Conservation (phyloP, 2,888 invertebrate species). For the Hylaea fasciaria region DNA sequence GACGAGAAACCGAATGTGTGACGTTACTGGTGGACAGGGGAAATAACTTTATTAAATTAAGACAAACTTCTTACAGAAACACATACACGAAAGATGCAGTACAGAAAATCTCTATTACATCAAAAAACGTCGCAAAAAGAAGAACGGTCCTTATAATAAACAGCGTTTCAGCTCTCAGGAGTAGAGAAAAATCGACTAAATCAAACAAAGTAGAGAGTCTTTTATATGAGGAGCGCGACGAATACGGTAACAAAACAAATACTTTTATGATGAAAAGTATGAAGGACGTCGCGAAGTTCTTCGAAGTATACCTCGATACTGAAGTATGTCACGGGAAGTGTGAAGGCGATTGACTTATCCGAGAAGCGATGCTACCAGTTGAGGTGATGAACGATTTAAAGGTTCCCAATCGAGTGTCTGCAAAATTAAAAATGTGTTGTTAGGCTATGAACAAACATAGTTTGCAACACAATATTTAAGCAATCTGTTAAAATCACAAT, state of each 20-base stretch:
- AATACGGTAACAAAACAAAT: constrained; percentile 46
- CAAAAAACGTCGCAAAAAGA: background rate
- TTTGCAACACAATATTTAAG: too few species aligned
- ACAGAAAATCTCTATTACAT: background rate
- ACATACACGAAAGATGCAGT: background rate
- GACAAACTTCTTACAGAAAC: background rate
- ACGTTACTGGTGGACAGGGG: too few species aligned
- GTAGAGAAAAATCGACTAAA: background rate
- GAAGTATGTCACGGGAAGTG: constrained; percentile 55
- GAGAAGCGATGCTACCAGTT: constrained; percentile 27
- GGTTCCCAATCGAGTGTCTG: constrained; percentile 12
- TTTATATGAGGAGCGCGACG: constrained; percentile 58
- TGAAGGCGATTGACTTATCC: constrained; percentile 18
- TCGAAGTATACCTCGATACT: constrained; percentile 54
- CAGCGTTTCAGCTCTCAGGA: constrained; percentile 1
- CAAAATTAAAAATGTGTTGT: constrained; percentile 3
- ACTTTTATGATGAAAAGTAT: constrained; percentile 57
- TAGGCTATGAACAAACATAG: too few species aligned
- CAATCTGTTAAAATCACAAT: too few species aligned
- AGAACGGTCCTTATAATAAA: constrained; percentile 28
- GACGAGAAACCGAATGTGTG: too few species aligned
- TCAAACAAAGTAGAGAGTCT: constrained; percentile 38
- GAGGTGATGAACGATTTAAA: constrained; percentile 15
- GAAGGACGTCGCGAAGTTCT: constrained; percentile 60
- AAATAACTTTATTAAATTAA: background rate